phyloP scores from a whole-genome alignment of 2,113 vertebrate genomes.

The Edolisoma coerulescens region DNA sequence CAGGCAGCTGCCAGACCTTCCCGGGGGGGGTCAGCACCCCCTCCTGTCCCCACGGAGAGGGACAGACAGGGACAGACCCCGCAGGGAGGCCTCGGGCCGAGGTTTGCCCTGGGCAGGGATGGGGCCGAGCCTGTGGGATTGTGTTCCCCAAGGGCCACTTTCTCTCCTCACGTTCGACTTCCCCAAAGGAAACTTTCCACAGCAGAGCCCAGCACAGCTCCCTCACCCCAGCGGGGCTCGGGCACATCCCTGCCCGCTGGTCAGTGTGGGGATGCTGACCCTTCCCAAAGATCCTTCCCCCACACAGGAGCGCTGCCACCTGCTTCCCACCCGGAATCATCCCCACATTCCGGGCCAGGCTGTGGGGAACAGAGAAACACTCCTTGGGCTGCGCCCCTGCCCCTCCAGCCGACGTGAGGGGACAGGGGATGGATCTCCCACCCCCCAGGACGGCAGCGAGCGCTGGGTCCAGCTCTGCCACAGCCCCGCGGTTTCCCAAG shows the following conservation, averaged over 20 bases:
- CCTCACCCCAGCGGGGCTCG: rapidly evolving
- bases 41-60: neutral
- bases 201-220: neutral
- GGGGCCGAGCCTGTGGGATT: neutral
- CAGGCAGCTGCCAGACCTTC: neutral
- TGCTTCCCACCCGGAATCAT: rapidly evolving
- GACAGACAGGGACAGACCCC: rapidly evolving
- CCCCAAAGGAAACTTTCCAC: neutral
- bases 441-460: rapidly evolving
- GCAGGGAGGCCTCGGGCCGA: rapidly evolving
- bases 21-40: rapidly evolving
- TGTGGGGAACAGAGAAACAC: rapidly evolving
- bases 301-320: neutral
- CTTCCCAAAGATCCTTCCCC: rapidly evolving
- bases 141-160: neutral
- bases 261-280: rapidly evolving
- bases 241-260: rapidly evolving
- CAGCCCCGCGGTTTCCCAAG: rapidly evolving
- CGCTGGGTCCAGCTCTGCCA: rapidly evolving
- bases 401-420: rapidly evolving
- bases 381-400: rapidly evolving
- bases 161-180: neutral
- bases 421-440: neutral
- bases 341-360: neutral
- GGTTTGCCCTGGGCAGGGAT: rapidly evolving